Base-by-base conservation (phyloP, 37 sponge, comb jelly and placozoan genomes). In the Hormiphora californensis region DNA sequence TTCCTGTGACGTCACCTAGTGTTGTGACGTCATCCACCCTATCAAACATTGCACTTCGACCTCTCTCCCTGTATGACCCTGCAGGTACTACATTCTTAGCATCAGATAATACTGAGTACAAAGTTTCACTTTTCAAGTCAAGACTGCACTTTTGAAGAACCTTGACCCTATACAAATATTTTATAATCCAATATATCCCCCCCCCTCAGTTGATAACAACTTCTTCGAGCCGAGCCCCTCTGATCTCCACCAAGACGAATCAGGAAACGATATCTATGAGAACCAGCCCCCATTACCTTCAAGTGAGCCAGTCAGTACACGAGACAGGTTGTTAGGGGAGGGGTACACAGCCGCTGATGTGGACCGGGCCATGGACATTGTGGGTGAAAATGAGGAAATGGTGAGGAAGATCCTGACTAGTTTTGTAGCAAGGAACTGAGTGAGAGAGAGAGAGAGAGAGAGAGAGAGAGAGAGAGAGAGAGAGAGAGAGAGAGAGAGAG, bases 391-490 rank as follows among this genome's bases (percentile, higher is more conserved):
- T 33, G 81, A 73, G 81, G 81, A 73, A 7, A 73, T 73, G 81
- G 35, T 46, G 11, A 1, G 81, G 25, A 15, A 33, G 8, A 73
- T 73, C 41, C 81, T 73, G 44, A 43, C 19, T 43, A 73, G 81
- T 73, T 73, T 73, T 46, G 81, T 73, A 0, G 32, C 81, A 9
- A 73, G 81, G 25, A 73, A 73, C 81, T 73, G 81, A 73, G 68
- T 27, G 59, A 49, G 53, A 49, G 53, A 49, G 53, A 49, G 53
- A 49, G 53, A 49, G 53, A 49, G 53, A 49, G 53, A 49, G 53
- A 49, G 53, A 49, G 53, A 49, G 53, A 49, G 53, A 49, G 53
- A 49, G 53, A 49, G 53, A 49, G 53, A 49, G 53, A 49, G 53
- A 49, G 53, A 49, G 53, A 49, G 53, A 49, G 53, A 49, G 53